Percentiles rank a stretch among this genome's conserved stretches.
phyloP scores from a whole-genome alignment of 2,888 invertebrate species.

The Lasius platythorax region DNA sequence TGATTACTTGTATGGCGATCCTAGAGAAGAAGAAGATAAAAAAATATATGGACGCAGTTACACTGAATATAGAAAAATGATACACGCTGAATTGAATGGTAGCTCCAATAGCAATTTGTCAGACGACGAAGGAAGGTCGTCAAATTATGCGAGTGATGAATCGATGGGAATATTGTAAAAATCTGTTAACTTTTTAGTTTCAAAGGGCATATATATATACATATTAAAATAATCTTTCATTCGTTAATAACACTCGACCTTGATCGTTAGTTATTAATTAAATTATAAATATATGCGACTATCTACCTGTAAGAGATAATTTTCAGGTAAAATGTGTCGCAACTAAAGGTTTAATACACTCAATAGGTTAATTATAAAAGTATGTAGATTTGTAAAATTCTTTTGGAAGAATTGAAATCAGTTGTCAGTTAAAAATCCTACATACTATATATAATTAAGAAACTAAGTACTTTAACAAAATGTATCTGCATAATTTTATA shows the following conservation, averaged over 20 bases:
- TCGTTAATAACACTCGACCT: too few species aligned
- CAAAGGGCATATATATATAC: background rate
- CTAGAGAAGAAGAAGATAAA: conserved; percentile 58
- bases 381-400: background rate
- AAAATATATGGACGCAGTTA: background rate
- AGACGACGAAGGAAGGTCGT: background rate
- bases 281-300: background rate
- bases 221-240: background rate
- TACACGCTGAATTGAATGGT: background rate
- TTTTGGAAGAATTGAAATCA: background rate
- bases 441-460: background rate
- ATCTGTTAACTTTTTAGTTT: background rate
- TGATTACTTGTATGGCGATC: conserved; percentile 85
- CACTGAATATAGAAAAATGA: background rate
- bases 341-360: background rate
- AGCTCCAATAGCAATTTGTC: background rate
- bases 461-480: too few species aligned
- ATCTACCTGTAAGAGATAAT: background rate
- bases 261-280: background rate
- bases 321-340: background rate
- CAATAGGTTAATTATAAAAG: background rate
- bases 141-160: background rate
- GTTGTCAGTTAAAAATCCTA: background rate
- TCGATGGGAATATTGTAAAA: background rate
- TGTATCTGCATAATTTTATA: background rate